Percentiles rank a stretch among this genome's conserved stretches.
Conservation (phyloP, 2,797 vertebrate genomes). For the Phylloscopus collybita region DNA sequence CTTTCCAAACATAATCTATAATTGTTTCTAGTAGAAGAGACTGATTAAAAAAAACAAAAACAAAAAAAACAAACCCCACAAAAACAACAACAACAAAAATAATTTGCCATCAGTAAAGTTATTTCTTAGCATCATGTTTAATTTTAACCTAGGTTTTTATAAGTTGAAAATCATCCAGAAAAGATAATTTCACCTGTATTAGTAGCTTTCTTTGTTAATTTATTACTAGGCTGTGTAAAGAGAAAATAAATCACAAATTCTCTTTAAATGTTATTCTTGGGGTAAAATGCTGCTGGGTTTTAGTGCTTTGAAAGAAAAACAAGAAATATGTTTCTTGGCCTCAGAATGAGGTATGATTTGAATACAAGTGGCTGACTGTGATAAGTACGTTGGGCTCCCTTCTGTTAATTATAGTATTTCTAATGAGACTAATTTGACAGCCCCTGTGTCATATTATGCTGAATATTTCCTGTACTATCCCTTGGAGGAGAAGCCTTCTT, state of each 20-base stretch:
- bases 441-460: slow-evolving; percentile 75
- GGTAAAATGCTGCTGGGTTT: slow-evolving; percentile 22
- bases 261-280: not conserved
- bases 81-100: too few relatives aligned
- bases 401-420: slow-evolving; percentile 86
- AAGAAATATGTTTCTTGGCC: not conserved
- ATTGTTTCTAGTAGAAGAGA: not conserved
- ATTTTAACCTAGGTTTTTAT: not conserved
- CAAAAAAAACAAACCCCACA: not conserved
- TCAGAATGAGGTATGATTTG: slow-evolving; percentile 57
- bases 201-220: not conserved
- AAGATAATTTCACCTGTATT: not conserved
- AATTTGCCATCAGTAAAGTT: not conserved
- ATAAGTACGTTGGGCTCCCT: slow-evolving; percentile 80
- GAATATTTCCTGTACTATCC: slow-evolving; percentile 62
- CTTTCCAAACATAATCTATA: not conserved
- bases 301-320: not conserved
- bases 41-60: not conserved
- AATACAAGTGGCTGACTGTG: slow-evolving; percentile 72
- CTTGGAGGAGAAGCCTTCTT: slow-evolving; percentile 17
- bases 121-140: not conserved
- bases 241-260: not conserved
- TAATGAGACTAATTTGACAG: slow-evolving; percentile 82
- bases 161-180: not conserved
- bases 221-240: not conserved